Evolutionary conservation across 2,888 invertebrate genomes (phyloP).

Genomic region (Scrobipalpa atriplicella): DNA sequence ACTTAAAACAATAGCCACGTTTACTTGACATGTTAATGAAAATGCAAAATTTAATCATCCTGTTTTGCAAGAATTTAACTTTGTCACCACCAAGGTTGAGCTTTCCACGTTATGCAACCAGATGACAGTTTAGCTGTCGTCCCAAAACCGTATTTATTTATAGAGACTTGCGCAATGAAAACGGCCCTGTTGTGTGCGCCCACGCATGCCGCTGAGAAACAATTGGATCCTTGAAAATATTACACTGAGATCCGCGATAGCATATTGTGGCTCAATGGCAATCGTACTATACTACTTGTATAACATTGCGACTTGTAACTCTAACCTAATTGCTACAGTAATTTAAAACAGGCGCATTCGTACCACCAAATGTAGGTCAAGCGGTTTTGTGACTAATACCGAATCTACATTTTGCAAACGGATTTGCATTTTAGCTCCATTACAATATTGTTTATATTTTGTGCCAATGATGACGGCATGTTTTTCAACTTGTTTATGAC

Average conservation of each 20-base stretch:
- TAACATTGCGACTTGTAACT: constrained; percentile 4
- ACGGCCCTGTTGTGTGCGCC: constrained; percentile 37
- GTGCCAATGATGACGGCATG: constrained; percentile 3
- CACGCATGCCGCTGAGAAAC: constrained; percentile 43
- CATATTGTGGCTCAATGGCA: constrained; percentile 29
- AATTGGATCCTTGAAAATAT: constrained; percentile 52
- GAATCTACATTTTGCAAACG: constrained; percentile 22
- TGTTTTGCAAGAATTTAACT: not conserved
- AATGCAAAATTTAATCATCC: not conserved
- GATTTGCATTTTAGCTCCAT: not conserved
- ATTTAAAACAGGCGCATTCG: constrained; percentile 18
- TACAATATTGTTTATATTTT: not conserved
- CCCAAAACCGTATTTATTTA: constrained; percentile 31
- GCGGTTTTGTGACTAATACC: constrained; percentile 23
- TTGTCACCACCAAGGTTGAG: not conserved
- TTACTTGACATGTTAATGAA: not conserved
- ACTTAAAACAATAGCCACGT: not conserved
- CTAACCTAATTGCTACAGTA: constrained; percentile 26
- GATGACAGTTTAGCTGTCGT: constrained; percentile 22
- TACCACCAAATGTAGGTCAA: constrained; percentile 21
- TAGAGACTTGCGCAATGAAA: constrained; percentile 39
- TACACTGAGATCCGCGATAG: constrained; percentile 36
- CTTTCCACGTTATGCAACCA: constrained; percentile 17
- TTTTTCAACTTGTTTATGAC: constrained; percentile 14
- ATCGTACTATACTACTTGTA: not conserved